Base-by-base conservation (phyloP, 2,113 vertebrate genomes). In the Syngnathoides biaculeatus region DNA sequence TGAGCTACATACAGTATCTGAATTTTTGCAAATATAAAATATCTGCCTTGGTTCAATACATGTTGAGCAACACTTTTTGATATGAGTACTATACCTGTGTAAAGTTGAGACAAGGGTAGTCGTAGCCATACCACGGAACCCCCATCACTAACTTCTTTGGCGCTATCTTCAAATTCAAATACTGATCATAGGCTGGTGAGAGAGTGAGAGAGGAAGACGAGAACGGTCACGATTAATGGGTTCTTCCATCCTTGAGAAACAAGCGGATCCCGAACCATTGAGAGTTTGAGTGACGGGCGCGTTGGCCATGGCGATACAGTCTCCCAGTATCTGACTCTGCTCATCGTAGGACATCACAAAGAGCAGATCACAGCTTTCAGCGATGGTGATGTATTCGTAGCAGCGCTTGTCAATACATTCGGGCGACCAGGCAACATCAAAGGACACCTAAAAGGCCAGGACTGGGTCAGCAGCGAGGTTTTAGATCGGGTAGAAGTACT, bases 271-370 rank as follows among this genome's bases (percentile, higher is more conserved):
- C 93, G 89, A 86, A 97, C 96, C 97, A 52, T 74, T 52, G 68
- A 96, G 79, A 22, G 95, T 98, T 84, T 95, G 92, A 73, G 81
- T 77, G 67, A 92, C 89, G 22, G 96, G 95, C 64, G 96, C 93
- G 69, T 98, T 99, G 58, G 96, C 95, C 90, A 91, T 94, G 27
- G 95, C 96, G 75, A 93, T 80, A 76, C 97, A 98, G 60, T 95
- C 91, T 39, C 91, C 93, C 88, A 88, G 92, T 74, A 96, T 91
- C 84, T 96, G 95, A 86, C 95, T 97, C 89, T 95, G 95, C 77
- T 96, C 94, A 55, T 98, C 96, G 0, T 98, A 98, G 2, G 96
- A 98, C 97, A 98, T 99, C 67, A 98, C 96, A 82, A 99, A 98
- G 48, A 98, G 73, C 83, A 98, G 93, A 89, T 99, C 97, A 67